Evolutionary conservation across 2,113 vertebrate species (phyloP).

Genomic region (Phrynosoma platyrhinos): DNA sequence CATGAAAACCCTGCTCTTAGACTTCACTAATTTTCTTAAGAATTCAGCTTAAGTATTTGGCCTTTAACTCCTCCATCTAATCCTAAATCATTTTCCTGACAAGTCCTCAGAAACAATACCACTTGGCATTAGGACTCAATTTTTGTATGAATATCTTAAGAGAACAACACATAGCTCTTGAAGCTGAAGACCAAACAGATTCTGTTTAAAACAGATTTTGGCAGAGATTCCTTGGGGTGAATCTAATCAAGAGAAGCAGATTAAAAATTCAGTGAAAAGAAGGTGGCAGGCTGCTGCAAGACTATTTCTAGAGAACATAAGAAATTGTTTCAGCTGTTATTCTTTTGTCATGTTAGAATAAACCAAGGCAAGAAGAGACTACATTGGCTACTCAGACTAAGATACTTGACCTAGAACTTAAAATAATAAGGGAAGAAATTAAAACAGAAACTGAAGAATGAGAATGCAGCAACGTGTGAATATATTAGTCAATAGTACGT

Average conservation of each 20-base stretch:
- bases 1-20: neutral
- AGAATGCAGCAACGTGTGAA: neutral
- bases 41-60: slow-evolving; percentile 36
- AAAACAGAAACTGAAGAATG: slow-evolving; percentile 42
- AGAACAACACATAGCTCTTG: slow-evolving; percentile 62
- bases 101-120: slow-evolving; percentile 39
- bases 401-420: slow-evolving; percentile 13
- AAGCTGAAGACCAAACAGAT: slow-evolving; percentile 72
- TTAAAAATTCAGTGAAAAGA: slow-evolving; percentile 64
- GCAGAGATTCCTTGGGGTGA: slow-evolving; percentile 64
- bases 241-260: slow-evolving; percentile 68
- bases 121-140: slow-evolving; percentile 57
- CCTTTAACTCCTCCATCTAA: slow-evolving; percentile 42
- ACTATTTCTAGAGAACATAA: slow-evolving; percentile 66
- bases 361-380: slow-evolving; percentile 57
- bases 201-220: slow-evolving; percentile 65
- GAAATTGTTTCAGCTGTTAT: slow-evolving; percentile 61
- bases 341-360: slow-evolving; percentile 57
- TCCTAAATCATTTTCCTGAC: slow-evolving; percentile 48
- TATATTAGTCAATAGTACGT: neutral
- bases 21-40: neutral
- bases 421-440: slow-evolving; percentile 49
- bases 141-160: slow-evolving; percentile 67
- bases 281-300: slow-evolving; percentile 46
- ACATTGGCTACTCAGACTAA: slow-evolving; percentile 55